These are phyloP conservation scores for Cheilosia grossa DNA, from an alignment of 2,888 invertebrate genomes.

Conservation along the genomic window DNA sequence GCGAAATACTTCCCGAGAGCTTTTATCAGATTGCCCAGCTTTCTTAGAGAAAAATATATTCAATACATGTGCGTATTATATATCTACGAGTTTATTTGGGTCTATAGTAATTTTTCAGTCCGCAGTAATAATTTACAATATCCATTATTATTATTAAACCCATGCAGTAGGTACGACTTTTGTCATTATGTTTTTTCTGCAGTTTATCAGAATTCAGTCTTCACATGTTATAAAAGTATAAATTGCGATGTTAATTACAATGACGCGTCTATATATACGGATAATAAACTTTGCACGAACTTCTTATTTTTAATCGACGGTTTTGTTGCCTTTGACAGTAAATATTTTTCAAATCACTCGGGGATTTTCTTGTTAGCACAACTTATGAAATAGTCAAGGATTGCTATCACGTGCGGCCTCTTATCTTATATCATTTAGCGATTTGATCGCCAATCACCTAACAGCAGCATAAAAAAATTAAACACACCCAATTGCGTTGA, in stretches of 20 bases:
- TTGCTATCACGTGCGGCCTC: conserved; percentile 14
- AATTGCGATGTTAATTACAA: conserved; percentile 51
- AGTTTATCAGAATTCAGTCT: neutral
- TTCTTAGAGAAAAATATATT: no score
- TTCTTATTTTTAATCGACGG: neutral
- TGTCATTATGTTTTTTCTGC: neutral
- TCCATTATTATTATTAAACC: no score
- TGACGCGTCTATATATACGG: conserved; percentile 2
- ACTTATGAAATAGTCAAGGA: conserved; percentile 7
- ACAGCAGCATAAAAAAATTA: neutral
- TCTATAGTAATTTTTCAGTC: no score
- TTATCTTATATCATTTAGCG: conserved; percentile 2
- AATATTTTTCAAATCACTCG: neutral
- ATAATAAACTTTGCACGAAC: conserved; percentile 9
- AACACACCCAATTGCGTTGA: neutral
- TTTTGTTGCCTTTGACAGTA: neutral
- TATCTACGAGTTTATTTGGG: no score
- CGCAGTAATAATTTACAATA: no score
- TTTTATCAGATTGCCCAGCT: no score
- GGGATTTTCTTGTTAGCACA: neutral
- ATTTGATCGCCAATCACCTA: neutral
- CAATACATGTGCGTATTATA: no score
- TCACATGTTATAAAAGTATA: neutral
- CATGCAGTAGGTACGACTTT: neutral
- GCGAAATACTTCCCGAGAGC: no score